Evolutionary conservation across 1,140 invertebrate species (phyloP).

Genomic region (Aphelenchoides fujianensis): DNA sequence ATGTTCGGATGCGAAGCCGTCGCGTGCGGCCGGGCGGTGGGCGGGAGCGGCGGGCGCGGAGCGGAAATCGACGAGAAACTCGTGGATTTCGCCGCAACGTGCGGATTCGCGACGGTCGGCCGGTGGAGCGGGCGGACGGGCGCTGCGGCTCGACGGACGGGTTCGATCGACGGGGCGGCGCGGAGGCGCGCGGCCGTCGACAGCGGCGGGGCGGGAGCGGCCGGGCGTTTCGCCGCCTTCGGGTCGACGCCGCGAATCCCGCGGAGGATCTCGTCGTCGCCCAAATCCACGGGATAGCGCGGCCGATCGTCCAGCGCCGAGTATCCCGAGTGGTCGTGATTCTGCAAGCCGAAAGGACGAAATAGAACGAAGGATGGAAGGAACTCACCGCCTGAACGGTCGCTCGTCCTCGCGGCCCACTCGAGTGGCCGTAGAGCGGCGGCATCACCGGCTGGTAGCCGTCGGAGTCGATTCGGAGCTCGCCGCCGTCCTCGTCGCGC

Average conservation of each 20-base stretch:
- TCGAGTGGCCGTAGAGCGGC: not conserved
- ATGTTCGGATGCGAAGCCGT: too few relatives aligned
- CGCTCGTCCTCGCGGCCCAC: not conserved
- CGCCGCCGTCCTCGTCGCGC: not conserved
- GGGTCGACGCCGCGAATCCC: not conserved
- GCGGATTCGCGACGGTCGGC: too few relatives aligned
- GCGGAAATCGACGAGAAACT: not conserved
- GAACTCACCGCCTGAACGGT: not conserved
- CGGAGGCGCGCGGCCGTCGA: not conserved
- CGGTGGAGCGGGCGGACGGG: not conserved
- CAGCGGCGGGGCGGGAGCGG: not conserved
- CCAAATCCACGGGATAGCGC: not conserved
- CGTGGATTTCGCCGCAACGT: not conserved
- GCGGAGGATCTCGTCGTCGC: conserved; percentile 11
- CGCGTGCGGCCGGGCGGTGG: too few relatives aligned
- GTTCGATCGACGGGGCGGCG: not conserved
- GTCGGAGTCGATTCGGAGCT: not conserved
- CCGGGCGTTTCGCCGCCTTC: not conserved
- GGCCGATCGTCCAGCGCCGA: conserved; percentile 14
- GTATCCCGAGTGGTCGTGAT: not conserved
- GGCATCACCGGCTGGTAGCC: not conserved
- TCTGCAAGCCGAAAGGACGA: not conserved
- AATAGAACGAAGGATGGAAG: not conserved
- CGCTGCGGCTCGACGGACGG: not conserved
- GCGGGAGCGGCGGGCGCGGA: not conserved